Conservation (phyloP, 1,140 invertebrate genomes). For the Reticulitermes speratus region DNA sequence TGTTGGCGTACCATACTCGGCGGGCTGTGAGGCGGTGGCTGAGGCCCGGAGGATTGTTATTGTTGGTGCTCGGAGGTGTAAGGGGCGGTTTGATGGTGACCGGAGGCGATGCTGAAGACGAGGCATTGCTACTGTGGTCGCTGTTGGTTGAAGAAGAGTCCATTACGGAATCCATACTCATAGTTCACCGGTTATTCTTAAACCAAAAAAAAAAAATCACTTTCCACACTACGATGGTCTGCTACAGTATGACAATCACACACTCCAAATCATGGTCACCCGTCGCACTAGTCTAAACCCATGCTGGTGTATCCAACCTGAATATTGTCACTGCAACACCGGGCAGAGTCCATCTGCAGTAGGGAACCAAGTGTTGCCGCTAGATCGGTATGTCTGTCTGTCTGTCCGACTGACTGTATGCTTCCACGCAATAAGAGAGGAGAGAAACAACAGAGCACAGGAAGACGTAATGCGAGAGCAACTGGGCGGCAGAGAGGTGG, state of each 20-base stretch:
- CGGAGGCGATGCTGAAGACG: slow-evolving; percentile 51
- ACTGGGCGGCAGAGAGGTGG: slow-evolving; percentile 21
- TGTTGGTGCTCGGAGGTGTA: slow-evolving; percentile 44
- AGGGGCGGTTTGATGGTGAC: slow-evolving; percentile 46
- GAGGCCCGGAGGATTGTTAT: slow-evolving; percentile 38
- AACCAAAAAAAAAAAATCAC: slow-evolving; percentile 37
- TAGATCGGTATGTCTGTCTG: slow-evolving; percentile 30
- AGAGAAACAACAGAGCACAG: slow-evolving; percentile 4
- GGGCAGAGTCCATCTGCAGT: background rate
- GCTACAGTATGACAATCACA: slow-evolving; percentile 34
- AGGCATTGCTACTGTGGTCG: slow-evolving; percentile 50
- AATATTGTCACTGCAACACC: background rate
- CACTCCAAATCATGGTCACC: background rate
- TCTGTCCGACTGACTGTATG: slow-evolving; percentile 34
- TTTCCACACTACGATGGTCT: slow-evolving; percentile 39
- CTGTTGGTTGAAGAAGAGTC: slow-evolving; percentile 45
- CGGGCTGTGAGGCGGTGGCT: slow-evolving; percentile 36
- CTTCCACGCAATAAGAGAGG: slow-evolving; percentile 30
- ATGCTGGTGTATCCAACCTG: background rate
- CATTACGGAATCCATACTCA: slow-evolving; percentile 44
- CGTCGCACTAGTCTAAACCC: background rate
- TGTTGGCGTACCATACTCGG: slow-evolving; percentile 42
- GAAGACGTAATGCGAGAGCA: background rate
- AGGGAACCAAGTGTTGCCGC: slow-evolving; percentile 1
- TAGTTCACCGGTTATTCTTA: slow-evolving; percentile 41